phyloP scores from a whole-genome alignment of 2,797 vertebrate genomes.

The Silurus aristotelis region DNA sequence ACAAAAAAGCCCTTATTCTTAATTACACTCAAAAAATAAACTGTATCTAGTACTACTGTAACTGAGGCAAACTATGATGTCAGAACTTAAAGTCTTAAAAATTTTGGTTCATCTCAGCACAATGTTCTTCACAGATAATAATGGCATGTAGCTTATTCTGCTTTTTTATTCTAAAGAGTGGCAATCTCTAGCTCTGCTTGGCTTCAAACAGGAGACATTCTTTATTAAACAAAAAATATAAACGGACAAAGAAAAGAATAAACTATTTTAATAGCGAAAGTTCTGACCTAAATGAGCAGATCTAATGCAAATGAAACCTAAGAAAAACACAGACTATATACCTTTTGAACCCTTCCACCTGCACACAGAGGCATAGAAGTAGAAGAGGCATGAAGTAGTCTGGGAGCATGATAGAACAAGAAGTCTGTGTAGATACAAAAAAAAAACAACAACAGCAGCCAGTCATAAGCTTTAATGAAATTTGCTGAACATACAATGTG shows the following conservation, averaged over 20 bases:
- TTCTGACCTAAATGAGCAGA: constrained; percentile 59
- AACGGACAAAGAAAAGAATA: not conserved
- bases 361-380: constrained; percentile 62
- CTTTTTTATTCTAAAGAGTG: constrained; percentile 56
- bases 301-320: constrained; percentile 69
- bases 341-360: constrained; percentile 68
- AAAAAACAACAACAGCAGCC: not conserved
- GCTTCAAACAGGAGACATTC: constrained; percentile 75
- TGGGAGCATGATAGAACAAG: constrained; percentile 2
- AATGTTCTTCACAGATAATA: constrained; percentile 47
- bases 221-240: not conserved
- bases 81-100: not conserved
- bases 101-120: not conserved
- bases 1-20: not conserved
- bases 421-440: not conserved
- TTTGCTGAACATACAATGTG: not conserved
- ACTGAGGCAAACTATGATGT: not conserved
- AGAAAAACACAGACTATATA: constrained; percentile 66
- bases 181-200: constrained; percentile 42
- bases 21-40: constrained; percentile 23
- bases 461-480: not conserved
- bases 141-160: constrained; percentile 73
- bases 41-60: too few species aligned
- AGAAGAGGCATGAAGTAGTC: constrained; percentile 25
- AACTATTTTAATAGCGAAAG: constrained; percentile 60